phyloP scores from a whole-genome alignment of 2,113 vertebrate genomes.

The Illadopsis cleaveri region DNA sequence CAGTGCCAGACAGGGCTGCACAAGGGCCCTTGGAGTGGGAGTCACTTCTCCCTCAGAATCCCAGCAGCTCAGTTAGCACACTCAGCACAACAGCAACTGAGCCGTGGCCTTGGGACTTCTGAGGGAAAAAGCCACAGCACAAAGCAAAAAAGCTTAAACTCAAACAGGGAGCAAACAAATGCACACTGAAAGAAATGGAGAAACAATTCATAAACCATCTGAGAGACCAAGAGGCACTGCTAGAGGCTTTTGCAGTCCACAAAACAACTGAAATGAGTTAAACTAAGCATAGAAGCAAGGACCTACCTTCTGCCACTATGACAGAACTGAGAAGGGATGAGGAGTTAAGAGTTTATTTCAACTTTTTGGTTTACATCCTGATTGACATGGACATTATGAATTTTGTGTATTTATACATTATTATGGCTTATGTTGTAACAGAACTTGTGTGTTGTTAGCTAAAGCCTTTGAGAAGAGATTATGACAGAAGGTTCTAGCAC shows the following conservation, averaged over 20 bases:
- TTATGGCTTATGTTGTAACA: background rate
- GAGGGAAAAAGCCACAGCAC: background rate
- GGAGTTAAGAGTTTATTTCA: background rate
- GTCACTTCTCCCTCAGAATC: background rate
- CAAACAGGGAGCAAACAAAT: background rate
- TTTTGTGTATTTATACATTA: background rate
- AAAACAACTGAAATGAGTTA: background rate
- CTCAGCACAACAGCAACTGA: background rate
- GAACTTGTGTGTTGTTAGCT: background rate
- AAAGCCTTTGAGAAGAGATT: background rate
- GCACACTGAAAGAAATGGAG: background rate
- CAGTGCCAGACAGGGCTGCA: background rate
- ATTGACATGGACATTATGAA: background rate
- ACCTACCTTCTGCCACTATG: background rate
- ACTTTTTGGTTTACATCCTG: background rate
- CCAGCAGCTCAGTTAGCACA: background rate
- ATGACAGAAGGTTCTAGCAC: background rate
- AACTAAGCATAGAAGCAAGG: background rate
- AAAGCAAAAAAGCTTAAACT: background rate
- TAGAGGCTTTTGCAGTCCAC: background rate
- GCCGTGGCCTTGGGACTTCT: rapidly evolving
- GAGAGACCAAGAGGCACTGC: background rate
- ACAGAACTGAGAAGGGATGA: background rate
- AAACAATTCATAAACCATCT: background rate
- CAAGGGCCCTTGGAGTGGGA: rapidly evolving